Conservation (phyloP, 2,888 invertebrate genomes). For the Seira sanloemensis region DNA sequence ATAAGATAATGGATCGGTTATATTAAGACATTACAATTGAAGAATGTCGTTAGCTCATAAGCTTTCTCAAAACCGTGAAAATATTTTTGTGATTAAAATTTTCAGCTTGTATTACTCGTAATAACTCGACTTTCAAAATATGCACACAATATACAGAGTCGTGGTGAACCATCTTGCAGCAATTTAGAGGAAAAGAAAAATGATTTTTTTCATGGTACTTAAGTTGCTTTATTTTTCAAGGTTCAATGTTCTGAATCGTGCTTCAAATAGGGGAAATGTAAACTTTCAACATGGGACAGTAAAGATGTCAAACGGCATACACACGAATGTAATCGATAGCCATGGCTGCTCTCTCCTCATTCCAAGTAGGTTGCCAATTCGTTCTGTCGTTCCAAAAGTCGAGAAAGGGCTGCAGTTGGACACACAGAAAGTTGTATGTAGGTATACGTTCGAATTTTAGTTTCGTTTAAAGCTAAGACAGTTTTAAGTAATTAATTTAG, state of each 20-base stretch:
- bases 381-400: slow-evolving; percentile 61
- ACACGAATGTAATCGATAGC: slow-evolving; percentile 69
- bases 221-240: background rate
- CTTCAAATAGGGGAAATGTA: no score
- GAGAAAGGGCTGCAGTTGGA: slow-evolving; percentile 46
- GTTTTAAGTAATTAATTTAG: no score
- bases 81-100: no score
- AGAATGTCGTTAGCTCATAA: background rate
- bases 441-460: no score
- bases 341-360: slow-evolving; percentile 66
- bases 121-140: no score
- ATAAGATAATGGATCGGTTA: background rate
- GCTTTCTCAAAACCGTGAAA: background rate
- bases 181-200: no score
- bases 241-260: background rate
- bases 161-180: no score
- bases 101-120: no score
- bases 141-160: no score
- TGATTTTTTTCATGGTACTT: no score
- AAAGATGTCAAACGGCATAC: slow-evolving; percentile 60
- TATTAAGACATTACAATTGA: background rate
- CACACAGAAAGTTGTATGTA: background rate
- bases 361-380: slow-evolving; percentile 63
- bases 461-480: no score
- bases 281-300: background rate